Percentiles rank a stretch among this genome's conserved stretches.
Conservation (phyloP, 1,140 invertebrate genomes). For the Augochlora pura region DNA sequence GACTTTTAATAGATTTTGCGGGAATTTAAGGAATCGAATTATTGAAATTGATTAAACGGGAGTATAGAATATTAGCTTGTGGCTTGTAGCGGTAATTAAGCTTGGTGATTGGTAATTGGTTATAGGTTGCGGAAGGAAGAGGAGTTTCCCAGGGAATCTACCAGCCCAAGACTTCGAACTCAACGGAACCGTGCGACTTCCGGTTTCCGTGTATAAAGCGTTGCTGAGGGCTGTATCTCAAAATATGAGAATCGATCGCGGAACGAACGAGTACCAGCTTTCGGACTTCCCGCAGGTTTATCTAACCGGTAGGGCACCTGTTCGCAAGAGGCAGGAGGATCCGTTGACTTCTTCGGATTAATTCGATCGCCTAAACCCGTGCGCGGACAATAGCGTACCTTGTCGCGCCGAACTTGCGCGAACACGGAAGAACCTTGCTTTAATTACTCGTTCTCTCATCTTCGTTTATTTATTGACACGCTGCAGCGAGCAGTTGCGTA, state of each 20-base stretch:
- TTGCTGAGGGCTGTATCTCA: conserved; percentile 53
- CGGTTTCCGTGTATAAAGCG: conserved; percentile 57
- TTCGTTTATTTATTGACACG: no score
- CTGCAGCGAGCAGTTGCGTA: no score
- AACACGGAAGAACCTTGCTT: neutral
- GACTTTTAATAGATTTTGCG: no score
- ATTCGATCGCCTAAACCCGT: neutral
- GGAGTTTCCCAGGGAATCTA: conserved; percentile 47
- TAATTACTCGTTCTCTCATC: neutral
- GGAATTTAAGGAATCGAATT: no score
- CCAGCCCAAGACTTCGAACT: conserved; percentile 19
- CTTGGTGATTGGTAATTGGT: no score
- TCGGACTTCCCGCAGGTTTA: conserved; percentile 40
- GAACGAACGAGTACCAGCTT: conserved; percentile 33
- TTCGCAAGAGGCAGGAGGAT: conserved; percentile 36
- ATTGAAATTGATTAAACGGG: no score
- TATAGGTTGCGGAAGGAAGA: conserved; percentile 69
- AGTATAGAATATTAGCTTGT: no score
- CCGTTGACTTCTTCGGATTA: conserved; percentile 7
- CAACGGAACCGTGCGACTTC: conserved; percentile 52
- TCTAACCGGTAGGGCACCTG: conserved; percentile 19
- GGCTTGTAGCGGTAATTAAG: no score
- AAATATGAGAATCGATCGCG: conserved; percentile 49
- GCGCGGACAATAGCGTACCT: neutral
- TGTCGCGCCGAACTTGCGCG: neutral